Base-by-base conservation (phyloP, 2,797 vertebrate species). In the Sebastes itinus region DNA sequence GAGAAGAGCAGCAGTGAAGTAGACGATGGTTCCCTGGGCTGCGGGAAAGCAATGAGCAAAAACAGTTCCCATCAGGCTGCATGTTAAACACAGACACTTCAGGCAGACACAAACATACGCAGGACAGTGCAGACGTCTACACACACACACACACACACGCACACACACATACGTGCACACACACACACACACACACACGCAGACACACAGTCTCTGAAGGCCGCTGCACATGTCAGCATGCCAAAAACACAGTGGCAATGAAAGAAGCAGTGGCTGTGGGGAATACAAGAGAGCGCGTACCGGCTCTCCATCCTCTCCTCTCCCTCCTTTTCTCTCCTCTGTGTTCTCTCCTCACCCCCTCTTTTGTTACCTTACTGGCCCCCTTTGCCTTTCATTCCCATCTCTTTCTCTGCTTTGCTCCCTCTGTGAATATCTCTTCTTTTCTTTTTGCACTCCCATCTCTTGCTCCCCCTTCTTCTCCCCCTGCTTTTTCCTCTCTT, bases 11-110 rank as follows among this genome's bases (percentile, higher is more conserved):
- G 86, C 46, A 75, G 78, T 62, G 52, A 80, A 75, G 72, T 66
- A 82, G 80, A 86, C 20, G 84, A 90, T 71, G 71, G 80, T 76
- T 90, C 90, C 85, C 92, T 85, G 77, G 77, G 78, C 81, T 77
- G 84, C 86, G 78, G 81, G 78, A 87, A 87, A 63, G 82, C 79
- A 80, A 87, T 80, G 84, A 84, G 87, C 73, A 86, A 69, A 82
- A 88, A 76, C 86, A 78, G 80, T 87, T 88, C 87, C 88, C 88
- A 89, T 87, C 79, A 85, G 88, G 72, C 87, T 85, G 76, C 86
- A 81, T 75, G 86, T 88, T 86, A 87, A 91, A 88, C 85, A 83
- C 78, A 75, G 83, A 88, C 84, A 86, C 88, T 87, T 79, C 52
- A 84, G 78, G 82, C 70, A 63, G 72, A 77, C 77, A 86, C 80